phyloP scores from a whole-genome alignment of 2,113 vertebrate genomes.

The Protobothrops flavoviridis region DNA sequence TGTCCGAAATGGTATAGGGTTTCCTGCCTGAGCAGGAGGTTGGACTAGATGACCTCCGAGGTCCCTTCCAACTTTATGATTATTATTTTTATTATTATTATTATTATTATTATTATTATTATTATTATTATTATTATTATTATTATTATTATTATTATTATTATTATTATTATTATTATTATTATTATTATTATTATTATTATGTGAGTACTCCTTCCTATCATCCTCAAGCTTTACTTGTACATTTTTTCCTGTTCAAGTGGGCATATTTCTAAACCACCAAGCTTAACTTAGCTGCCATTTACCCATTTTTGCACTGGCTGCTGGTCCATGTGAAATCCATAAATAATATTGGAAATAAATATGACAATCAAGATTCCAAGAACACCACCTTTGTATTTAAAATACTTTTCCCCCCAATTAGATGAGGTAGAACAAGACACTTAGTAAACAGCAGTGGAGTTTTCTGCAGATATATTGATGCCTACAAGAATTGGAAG shows the following conservation, averaged over 20 bases:
- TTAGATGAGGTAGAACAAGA: background rate
- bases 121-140: too few relatives aligned
- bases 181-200: too few relatives aligned
- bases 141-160: too few relatives aligned
- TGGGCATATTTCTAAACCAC: background rate
- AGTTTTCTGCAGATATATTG: background rate
- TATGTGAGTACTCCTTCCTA: background rate
- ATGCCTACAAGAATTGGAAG: background rate
- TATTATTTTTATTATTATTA: too few relatives aligned
- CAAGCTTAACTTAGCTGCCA: background rate
- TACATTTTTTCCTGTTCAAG: background rate
- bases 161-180: too few relatives aligned
- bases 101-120: too few relatives aligned
- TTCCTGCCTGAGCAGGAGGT: too few relatives aligned
- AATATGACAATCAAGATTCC: background rate
- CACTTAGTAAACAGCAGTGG: background rate
- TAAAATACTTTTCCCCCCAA: background rate
- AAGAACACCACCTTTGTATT: background rate
- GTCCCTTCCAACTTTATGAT: too few relatives aligned
- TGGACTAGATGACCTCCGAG: too few relatives aligned
- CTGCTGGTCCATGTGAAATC: background rate
- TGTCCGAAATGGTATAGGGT: too few relatives aligned
- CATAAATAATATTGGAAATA: background rate
- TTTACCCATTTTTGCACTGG: background rate
- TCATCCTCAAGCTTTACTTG: background rate